phyloP scores from a whole-genome alignment of 2,797 vertebrate genomes.

The Cuculus canorus region DNA sequence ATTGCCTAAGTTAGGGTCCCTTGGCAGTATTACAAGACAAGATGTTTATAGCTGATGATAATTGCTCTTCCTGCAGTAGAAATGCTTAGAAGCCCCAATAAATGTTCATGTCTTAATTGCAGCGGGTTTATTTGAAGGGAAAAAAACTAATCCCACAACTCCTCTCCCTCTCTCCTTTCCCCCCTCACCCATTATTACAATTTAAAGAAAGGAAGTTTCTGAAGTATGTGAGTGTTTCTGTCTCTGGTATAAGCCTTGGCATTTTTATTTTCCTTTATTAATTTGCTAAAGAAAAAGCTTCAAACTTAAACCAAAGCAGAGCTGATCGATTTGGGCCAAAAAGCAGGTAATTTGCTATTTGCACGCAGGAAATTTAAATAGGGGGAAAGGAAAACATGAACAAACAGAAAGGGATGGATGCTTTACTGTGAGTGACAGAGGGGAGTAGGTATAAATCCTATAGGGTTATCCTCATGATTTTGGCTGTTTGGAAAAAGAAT shows the following conservation, averaged over 20 bases:
- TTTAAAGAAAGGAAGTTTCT: constrained; percentile 14
- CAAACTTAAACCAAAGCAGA: neutral
- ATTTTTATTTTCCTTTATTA: neutral
- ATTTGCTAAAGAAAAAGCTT: neutral
- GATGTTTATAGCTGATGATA: constrained; percentile 66
- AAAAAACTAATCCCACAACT: neutral
- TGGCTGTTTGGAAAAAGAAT: neutral
- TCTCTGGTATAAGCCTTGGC: neutral
- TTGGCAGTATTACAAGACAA: constrained; percentile 54
- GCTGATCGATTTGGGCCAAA: neutral
- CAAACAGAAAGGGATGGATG: neutral
- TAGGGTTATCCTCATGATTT: neutral
- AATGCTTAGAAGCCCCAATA: constrained; percentile 58
- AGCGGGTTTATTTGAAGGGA: constrained; percentile 38
- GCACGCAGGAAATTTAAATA: neutral
- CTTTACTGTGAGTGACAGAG: neutral
- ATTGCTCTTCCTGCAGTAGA: constrained; percentile 60
- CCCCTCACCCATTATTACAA: neutral
- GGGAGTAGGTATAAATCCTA: neutral
- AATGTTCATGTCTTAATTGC: constrained; percentile 54
- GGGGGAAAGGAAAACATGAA: neutral
- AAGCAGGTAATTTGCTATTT: neutral
- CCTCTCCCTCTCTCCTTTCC: neutral
- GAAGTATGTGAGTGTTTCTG: neutral
- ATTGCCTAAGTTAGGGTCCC: constrained; percentile 51